These are phyloP conservation scores for Benthosema pterotum DNA, from an alignment of 2,797 vertebrate genomes.

Conservation along the genomic window DNA sequence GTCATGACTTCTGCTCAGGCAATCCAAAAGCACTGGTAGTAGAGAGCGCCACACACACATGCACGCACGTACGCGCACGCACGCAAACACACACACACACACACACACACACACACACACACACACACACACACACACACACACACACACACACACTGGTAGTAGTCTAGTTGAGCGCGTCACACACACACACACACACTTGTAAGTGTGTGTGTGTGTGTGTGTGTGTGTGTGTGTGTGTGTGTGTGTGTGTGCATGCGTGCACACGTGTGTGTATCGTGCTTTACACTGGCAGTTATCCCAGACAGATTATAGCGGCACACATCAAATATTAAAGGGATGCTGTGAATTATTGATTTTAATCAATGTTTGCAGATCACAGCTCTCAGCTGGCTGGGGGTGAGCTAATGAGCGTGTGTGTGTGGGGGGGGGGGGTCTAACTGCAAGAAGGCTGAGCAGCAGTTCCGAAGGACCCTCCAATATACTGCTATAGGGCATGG, in stretches of 20 bases:
- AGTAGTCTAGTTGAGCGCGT: no score
- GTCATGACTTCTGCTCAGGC: no score
- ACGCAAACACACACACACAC: no score
- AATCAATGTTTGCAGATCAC: conserved; percentile 69
- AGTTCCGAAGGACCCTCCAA: neutral
- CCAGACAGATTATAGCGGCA: conserved; percentile 48
- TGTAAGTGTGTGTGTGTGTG: conserved; percentile 13
- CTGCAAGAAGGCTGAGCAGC: conserved; percentile 25
- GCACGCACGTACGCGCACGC: neutral
- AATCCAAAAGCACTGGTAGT: no score
- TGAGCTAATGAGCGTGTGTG: conserved; percentile 49
- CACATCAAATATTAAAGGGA: conserved; percentile 67
- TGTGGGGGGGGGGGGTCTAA: conserved; percentile 10
- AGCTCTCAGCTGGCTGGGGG: conserved; percentile 54
- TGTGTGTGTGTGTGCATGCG: neutral
- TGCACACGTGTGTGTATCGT: conserved; percentile 10
- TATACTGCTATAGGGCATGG: conserved; percentile 7
- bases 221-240: conserved; percentile 9
- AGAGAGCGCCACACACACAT: no score
- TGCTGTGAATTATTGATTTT: conserved; percentile 69
- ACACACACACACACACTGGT: no score
- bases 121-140: no score
- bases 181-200: neutral
- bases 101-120: no score
- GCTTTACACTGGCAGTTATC: conserved; percentile 38